Conservation (phyloP, 2,888 invertebrate genomes). For the Chydorus sphaericus region DNA sequence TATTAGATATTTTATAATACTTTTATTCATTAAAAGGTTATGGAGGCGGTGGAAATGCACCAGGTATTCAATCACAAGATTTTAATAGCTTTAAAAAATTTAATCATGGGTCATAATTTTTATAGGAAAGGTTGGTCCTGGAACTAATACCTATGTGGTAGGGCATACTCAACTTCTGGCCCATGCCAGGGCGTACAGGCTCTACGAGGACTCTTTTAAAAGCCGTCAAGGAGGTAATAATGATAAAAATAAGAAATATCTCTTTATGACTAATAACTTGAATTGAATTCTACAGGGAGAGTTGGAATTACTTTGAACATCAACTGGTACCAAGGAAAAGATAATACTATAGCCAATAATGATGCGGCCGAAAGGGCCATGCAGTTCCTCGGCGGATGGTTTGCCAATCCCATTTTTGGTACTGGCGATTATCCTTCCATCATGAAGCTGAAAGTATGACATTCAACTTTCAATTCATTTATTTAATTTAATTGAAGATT, state of each 20-base stretch:
- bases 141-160: conserved; percentile 44
- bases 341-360: conserved; percentile 14
- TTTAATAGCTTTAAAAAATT: too few species aligned
- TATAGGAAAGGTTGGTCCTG: conserved; percentile 29
- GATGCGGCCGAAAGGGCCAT: conserved; percentile 19
- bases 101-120: background rate
- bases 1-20: too few species aligned
- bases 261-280: background rate
- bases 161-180: conserved; percentile 45
- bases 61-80: conserved; percentile 25
- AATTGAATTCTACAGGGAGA: conserved; percentile 14
- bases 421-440: conserved; percentile 48
- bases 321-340: conserved; percentile 19
- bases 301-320: conserved; percentile 21
- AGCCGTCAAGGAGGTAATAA: conserved; percentile 19
- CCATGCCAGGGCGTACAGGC: conserved; percentile 34
- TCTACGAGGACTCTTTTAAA: conserved; percentile 25
- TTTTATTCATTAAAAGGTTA: too few species aligned
- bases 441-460: conserved; percentile 41
- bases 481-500: background rate
- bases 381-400: conserved; percentile 37
- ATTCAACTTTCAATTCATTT: background rate
- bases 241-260: conserved; percentile 16
- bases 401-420: conserved; percentile 48
- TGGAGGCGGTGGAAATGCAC: conserved; percentile 31